A percentile compares a stretch with the other conserved stretches of the same genome.
These are phyloP conservation scores for Holothuria scabra DNA, from an alignment of 53 echinoderm and acorn worm genomes.

Conservation along the genomic window DNA sequence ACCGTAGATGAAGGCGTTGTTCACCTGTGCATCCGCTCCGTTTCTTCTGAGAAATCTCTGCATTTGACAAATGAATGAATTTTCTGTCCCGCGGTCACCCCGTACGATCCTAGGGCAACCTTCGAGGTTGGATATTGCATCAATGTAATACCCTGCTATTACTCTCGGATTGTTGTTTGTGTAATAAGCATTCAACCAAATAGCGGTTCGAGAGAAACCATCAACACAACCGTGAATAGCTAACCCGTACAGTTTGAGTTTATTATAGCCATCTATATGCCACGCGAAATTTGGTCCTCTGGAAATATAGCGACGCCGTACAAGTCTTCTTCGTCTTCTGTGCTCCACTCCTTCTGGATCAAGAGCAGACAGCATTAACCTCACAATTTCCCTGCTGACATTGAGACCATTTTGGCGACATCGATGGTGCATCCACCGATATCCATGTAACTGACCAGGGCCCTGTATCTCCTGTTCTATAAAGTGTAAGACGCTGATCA, in stretches of 20 bases:
- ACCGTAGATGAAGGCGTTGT: conserved; percentile 38
- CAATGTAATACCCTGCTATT: conserved; percentile 35
- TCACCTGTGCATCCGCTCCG: conserved; percentile 14
- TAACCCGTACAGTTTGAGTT: conserved; percentile 45
- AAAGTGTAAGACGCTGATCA: no score
- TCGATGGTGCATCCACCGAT: not conserved
- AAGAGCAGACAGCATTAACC: not conserved
- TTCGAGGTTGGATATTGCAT: not conserved
- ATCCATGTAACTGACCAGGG: not conserved
- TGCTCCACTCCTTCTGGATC: conserved; percentile 56
- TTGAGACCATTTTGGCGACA: not conserved
- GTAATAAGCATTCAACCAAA: conserved; percentile 55
- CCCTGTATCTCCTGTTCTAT: not conserved
- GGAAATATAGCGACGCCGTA: conserved; percentile 43
- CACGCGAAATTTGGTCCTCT: conserved; percentile 57
- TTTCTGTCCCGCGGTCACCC: not conserved
- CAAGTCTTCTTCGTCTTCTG: conserved; percentile 49
- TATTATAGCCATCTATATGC: conserved; percentile 47
- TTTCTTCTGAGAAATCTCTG: conserved; percentile 44
- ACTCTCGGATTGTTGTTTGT: conserved; percentile 52
- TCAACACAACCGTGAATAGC: conserved; percentile 48
- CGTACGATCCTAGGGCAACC: conserved; percentile 2
- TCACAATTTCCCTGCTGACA: not conserved
- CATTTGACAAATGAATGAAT: not conserved
- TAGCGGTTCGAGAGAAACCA: conserved; percentile 50